Evolutionary conservation across 2,797 vertebrate genomes (phyloP), one percentile per base, ranked within the genome.

Genomic region (Naso thynnoides): DNA sequence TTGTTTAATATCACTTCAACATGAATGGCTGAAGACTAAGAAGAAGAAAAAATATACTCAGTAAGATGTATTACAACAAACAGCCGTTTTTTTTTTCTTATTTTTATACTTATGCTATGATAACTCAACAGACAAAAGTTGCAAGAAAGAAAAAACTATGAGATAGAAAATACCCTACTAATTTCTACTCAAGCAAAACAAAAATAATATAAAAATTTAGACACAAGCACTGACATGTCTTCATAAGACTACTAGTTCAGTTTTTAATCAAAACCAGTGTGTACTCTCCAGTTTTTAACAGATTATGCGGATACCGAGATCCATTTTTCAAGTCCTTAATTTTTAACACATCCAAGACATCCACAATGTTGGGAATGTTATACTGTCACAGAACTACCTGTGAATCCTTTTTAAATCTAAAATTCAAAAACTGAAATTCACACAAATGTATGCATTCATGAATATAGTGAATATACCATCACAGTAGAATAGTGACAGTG

Each of bases 71-170:
- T 38, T 36, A 48, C 24, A 23, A 42, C 6, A 50, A 39, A 49
- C 5, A 18, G 0, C 16, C 16, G 33, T 42, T 41, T 1, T 0
- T 27, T 36, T 18, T 66, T 0, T 31, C 1, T 14, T 0, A 42
- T 48, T 27, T 60, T 5, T 54, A 5, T 16, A 53, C 5, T 19
- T 42, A 7, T 42, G 31, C 23, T 42, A 45, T 70, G 3, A 15
- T 11, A 39, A 36, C 1, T 41, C 29, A 24, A 26, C 10, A 33
- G 5, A 33, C 27, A 36, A 36, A 48, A 36, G 24, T 23, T 23
- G 16, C 13, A 4, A 39, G 38, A 4, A 42, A 42, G 18, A 15
- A 19, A 18, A 42, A 42, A 18, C 16, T 19, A 18, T 15, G 2
- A 41, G 6, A 41, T 3, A 8, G 14, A 41, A 41, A 41, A 38